Evolutionary conservation across 1,140 invertebrate species (phyloP).

Genomic region (Pachyrhynchus sulphureomaculatus): DNA sequence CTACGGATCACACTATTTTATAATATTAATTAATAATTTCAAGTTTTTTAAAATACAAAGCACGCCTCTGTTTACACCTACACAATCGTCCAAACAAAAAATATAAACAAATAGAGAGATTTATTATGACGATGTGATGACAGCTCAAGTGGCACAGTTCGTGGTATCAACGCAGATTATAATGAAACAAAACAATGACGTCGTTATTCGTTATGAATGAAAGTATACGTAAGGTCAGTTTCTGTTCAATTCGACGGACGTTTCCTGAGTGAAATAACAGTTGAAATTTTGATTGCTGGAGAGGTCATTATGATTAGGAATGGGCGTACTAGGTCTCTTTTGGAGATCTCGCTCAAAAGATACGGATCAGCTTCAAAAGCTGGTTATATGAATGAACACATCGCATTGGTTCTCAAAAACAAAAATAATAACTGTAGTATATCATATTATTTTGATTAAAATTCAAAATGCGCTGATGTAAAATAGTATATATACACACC

Average conservation of each 20-base stretch:
- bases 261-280: conserved; percentile 3
- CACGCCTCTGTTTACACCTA: neutral
- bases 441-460: too few species aligned
- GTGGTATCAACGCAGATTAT: neutral
- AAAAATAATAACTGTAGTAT: too few species aligned
- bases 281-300: neutral
- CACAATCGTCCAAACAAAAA: neutral
- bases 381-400: too few species aligned
- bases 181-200: conserved; percentile 1
- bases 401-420: too few species aligned
- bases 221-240: conserved; percentile 4
- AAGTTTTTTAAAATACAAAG: neutral
- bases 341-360: too few species aligned
- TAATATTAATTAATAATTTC: too few species aligned
- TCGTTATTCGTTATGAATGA: conserved; percentile 9
- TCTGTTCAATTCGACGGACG: neutral
- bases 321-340: too few species aligned
- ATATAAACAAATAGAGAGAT: conserved; percentile 3
- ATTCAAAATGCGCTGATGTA: too few species aligned
- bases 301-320: neutral
- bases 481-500: too few species aligned
- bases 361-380: too few species aligned
- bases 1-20: too few species aligned
- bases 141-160: conserved; percentile 2
- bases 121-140: conserved; percentile 1